A percentile compares a stretch with the other conserved stretches of the same genome.
Evolutionary conservation across 2,888 invertebrate species (phyloP).

Genomic region (Pristionchus exspectatus): DNA sequence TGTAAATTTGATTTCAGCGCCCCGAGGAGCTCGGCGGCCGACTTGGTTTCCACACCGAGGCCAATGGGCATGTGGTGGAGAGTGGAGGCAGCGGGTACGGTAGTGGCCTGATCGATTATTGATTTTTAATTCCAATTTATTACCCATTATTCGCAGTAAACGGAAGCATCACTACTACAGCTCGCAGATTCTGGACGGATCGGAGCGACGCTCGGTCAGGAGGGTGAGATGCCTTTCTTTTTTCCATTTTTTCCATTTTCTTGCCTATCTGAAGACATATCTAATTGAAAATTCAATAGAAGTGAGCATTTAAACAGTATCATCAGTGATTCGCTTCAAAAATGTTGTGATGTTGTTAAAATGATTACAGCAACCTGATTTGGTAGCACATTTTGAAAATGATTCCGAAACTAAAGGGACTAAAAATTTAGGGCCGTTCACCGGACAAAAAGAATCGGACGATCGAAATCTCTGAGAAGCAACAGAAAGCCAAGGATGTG

Average conservation of each 20-base stretch:
- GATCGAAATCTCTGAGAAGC: constrained; percentile 26
- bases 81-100: constrained; percentile 15
- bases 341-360: too few species aligned
- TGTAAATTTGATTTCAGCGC: not conserved
- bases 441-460: constrained; percentile 59
- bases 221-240: not conserved
- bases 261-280: too few species aligned
- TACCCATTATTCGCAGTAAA: not conserved
- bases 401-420: not conserved
- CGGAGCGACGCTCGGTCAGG: constrained; percentile 21
- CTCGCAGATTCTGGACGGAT: not conserved
- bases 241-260: too few species aligned
- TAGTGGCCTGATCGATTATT: too few species aligned
- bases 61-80: constrained; percentile 41
- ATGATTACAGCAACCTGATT: not conserved
- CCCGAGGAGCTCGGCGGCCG: constrained; percentile 40
- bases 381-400: not conserved
- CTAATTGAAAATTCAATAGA: too few species aligned
- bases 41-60: not conserved
- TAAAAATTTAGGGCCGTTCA: constrained; percentile 18
- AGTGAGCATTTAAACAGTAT: too few species aligned
- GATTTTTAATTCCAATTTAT: not conserved
- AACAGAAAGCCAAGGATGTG: constrained; percentile 59
- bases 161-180: constrained; percentile 48
- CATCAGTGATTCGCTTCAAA: too few species aligned